Percentiles rank a stretch among this genome's conserved stretches.
These are phyloP conservation scores for Cisticola juncidis DNA, from an alignment of 2,113 vertebrate genomes.

Conservation along the genomic window DNA sequence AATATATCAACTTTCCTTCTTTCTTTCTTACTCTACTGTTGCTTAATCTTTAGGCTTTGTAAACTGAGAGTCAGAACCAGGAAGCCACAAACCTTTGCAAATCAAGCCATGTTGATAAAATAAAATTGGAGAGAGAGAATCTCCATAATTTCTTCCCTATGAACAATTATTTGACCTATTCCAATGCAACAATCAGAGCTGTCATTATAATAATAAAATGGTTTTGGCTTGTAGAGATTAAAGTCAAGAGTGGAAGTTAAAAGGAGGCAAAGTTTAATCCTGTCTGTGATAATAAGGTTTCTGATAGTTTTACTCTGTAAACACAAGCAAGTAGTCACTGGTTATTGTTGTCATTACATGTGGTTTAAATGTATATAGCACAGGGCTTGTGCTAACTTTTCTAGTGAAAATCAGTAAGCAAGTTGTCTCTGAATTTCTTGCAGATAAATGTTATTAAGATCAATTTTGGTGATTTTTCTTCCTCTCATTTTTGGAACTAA, in stretches of 20 bases:
- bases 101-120: neutral
- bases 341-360: neutral
- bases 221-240: neutral
- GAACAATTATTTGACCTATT: neutral
- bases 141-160: neutral
- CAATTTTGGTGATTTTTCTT: neutral
- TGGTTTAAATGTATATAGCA: neutral
- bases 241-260: neutral
- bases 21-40: neutral
- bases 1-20: neutral
- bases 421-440: neutral
- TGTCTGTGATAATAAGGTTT: neutral
- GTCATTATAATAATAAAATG: neutral
- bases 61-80: neutral
- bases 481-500: neutral
- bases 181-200: neutral
- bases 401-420: neutral
- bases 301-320: neutral
- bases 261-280: neutral
- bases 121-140: neutral
- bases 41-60: neutral
- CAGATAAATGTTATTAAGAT: neutral
- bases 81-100: neutral
- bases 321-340: neutral
- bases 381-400: neutral